These are phyloP conservation scores for Micrasema longulum DNA, from an alignment of 1,140 invertebrate species.

Conservation along the genomic window DNA sequence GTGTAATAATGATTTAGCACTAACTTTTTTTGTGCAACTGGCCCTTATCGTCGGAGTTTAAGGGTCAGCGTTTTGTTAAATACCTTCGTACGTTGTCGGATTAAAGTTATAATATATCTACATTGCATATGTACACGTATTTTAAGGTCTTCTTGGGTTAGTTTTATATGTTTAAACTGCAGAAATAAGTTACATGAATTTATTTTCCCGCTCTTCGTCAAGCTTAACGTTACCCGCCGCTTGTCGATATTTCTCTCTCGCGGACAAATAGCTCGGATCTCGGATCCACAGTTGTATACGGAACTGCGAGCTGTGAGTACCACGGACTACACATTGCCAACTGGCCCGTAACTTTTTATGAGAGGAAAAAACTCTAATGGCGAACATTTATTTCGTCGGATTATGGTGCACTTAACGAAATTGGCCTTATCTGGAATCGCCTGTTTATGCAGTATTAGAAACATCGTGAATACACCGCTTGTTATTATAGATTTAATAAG, in stretches of 20 bases:
- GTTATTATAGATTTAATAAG: background rate
- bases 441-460: slow-evolving; percentile 3
- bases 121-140: too few species aligned
- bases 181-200: too few species aligned
- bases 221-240: slow-evolving; percentile 8
- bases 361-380: slow-evolving; percentile 21
- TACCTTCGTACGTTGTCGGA: too few species aligned
- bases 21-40: too few species aligned
- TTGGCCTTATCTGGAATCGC: slow-evolving; percentile 17
- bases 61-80: too few species aligned
- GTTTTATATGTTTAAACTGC: too few species aligned
- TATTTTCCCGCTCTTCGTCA: too few species aligned
- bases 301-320: background rate
- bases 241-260: slow-evolving; percentile 35
- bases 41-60: too few species aligned
- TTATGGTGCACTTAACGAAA: slow-evolving; percentile 31
- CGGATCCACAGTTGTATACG: background rate
- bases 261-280: slow-evolving; percentile 8
- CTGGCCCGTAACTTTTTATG: slow-evolving; percentile 32
- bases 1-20: too few species aligned
- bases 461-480: background rate
- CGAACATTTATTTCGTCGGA: slow-evolving; percentile 31
- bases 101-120: too few species aligned
- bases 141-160: too few species aligned
- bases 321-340: background rate